Evolutionary conservation across 2,888 invertebrate species (phyloP), one percentile per base, ranked within the genome.

Genomic region (Pterostichus madidus): DNA sequence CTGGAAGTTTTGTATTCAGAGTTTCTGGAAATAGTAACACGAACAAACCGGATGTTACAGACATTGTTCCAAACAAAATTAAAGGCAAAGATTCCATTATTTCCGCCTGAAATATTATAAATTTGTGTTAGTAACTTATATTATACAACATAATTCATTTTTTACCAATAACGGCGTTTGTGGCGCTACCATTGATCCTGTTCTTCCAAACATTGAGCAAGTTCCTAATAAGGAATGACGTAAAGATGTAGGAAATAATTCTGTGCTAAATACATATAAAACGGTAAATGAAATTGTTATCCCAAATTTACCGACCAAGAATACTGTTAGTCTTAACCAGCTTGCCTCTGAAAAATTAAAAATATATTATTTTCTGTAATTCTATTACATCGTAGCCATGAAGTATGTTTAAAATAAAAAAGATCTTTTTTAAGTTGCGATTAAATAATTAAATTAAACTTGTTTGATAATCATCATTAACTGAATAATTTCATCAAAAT

Each of bases 11-110:
- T 84, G 92, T 91, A 86, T 94, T 93, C 76, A 92, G 89, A 0
- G 95, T 95, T 88, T 95, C 95, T 0, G 95, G 95, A 83, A 95
- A 92, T 85, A 93, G 89, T 17, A 94, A 88, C 0, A 94, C 92
- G 81, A 94, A 87, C n/a, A 91, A 84, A 13, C 93, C 93, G 59
- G 94, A 93, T 71, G 93, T 87, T 2, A 93, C 86, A 71, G 93
- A 92, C 91, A 94, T 92, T 0, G 88, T 89, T 0, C 94, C 93
- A 86, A 94, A 95, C 76, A 94, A 91, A 46, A 94, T 90, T 2
- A 94, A 91, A 0, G 95, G 94, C 88, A 94, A 90, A 1, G 90
- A 89, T 76, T 85, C 86, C 90, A 90, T 90, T 61, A 90, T 85
- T 84, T 88, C 87, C 32, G 87, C 87, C 90, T 90, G 79, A 78